A percentile compares a stretch with the other conserved stretches of the same genome.
Conservation (phyloP, 2,888 invertebrate species). For the Latrodectus elegans region DNA sequence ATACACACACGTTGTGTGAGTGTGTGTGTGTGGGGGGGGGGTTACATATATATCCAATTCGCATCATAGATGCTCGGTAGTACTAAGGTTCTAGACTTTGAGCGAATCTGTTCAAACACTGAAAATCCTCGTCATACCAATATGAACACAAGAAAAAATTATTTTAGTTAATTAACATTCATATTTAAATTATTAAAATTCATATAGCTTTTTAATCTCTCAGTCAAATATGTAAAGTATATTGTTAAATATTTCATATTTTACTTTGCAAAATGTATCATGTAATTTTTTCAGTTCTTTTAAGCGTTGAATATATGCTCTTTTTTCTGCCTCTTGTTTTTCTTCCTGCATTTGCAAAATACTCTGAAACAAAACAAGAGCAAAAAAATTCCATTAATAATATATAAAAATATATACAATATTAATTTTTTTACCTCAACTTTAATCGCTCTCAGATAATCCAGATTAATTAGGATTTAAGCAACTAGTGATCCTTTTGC, state of each 20-base stretch:
- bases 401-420: background rate
- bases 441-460: background rate
- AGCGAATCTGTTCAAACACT: too few relatives aligned
- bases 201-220: background rate
- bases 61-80: too few relatives aligned
- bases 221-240: background rate
- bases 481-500: background rate
- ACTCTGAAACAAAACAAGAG: background rate
- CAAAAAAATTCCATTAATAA: background rate
- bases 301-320: background rate
- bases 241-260: background rate
- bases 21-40: too few relatives aligned
- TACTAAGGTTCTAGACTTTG: too few relatives aligned
- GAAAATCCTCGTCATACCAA: too few relatives aligned
- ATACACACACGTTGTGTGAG: too few relatives aligned
- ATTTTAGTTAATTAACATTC: too few relatives aligned
- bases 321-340: conserved; percentile 7
- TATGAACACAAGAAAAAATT: too few relatives aligned
- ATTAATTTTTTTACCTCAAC: background rate
- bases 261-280: conserved; percentile 23
- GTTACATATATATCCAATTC: too few relatives aligned
- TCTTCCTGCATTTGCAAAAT: conserved; percentile 9
- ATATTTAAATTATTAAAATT: too few relatives aligned
- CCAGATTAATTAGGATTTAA: background rate
- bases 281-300: conserved; percentile 32